phyloP scores from a whole-genome alignment of 2,797 vertebrate species.

The Bradypus variegatus region DNA sequence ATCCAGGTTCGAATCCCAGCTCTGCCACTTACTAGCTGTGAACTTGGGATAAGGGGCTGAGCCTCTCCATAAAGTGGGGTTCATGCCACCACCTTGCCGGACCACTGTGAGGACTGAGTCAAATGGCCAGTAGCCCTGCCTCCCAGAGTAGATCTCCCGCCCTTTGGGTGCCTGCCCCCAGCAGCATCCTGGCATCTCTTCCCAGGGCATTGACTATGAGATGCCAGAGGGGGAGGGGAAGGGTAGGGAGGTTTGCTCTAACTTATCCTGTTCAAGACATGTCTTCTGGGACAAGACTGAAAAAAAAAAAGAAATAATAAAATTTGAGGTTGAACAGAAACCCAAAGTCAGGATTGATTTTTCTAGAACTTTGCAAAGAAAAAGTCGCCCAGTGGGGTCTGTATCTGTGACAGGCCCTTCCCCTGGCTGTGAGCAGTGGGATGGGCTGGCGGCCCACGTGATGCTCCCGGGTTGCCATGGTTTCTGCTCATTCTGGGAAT shows the following conservation, averaged over 20 bases:
- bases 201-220: background rate
- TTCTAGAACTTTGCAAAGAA: background rate
- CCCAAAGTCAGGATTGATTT: background rate
- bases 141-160: background rate
- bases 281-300: background rate
- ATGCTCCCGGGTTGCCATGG: background rate
- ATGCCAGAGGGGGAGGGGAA: too few species aligned
- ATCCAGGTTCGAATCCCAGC: background rate
- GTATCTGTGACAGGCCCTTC: background rate
- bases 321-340: background rate
- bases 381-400: background rate
- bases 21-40: background rate
- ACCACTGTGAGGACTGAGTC: background rate
- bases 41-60: background rate
- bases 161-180: rapidly evolving
- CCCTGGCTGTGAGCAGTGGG: background rate
- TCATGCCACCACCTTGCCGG: background rate
- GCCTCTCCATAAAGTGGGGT: background rate
- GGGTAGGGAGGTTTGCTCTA: background rate
- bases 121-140: rapidly evolving
- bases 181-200: background rate
- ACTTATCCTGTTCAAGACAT: background rate
- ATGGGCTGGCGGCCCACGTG: background rate
- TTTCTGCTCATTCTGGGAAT: conserved; percentile 38
- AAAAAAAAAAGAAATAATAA: background rate